Evolutionary conservation across 1,140 invertebrate species (phyloP).

Genomic region (Saccostrea cuccullata): DNA sequence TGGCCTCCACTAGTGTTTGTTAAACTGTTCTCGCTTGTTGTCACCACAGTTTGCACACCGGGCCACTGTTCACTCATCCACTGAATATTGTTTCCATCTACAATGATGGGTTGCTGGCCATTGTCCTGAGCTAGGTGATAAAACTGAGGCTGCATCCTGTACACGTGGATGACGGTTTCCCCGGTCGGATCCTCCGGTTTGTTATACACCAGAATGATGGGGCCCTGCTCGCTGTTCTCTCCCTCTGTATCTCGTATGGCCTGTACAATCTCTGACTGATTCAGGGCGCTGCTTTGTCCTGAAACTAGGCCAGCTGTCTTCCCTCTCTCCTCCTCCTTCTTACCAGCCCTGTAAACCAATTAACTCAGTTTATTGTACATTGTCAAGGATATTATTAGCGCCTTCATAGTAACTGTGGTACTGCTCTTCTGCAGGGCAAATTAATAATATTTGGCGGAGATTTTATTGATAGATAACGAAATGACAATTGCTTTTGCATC

Average conservation of each 20-base stretch:
- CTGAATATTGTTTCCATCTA: background rate
- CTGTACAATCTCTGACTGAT: background rate
- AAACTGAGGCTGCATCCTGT: conserved; percentile 28
- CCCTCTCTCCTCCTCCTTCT: background rate
- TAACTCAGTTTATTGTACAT: background rate
- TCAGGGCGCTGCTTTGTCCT: background rate
- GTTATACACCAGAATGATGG: conserved; percentile 30
- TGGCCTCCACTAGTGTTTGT: background rate
- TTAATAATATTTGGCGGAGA: no score
- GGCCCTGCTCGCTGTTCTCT: background rate
- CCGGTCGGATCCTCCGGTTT: background rate
- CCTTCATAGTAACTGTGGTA: no score
- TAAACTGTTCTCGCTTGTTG: background rate
- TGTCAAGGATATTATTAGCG: no score
- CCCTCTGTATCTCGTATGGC: background rate
- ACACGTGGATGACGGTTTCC: conserved; percentile 35
- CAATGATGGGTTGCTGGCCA: background rate
- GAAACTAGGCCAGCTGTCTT: background rate
- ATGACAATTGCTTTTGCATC: no score
- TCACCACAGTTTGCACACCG: background rate
- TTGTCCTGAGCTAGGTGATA: background rate
- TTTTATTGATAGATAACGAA: no score
- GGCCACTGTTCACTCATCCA: background rate
- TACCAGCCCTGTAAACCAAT: background rate
- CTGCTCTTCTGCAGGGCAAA: no score